These are phyloP conservation scores for Melieria crassipennis DNA, from an alignment of 2,888 invertebrate species.

Conservation along the genomic window DNA sequence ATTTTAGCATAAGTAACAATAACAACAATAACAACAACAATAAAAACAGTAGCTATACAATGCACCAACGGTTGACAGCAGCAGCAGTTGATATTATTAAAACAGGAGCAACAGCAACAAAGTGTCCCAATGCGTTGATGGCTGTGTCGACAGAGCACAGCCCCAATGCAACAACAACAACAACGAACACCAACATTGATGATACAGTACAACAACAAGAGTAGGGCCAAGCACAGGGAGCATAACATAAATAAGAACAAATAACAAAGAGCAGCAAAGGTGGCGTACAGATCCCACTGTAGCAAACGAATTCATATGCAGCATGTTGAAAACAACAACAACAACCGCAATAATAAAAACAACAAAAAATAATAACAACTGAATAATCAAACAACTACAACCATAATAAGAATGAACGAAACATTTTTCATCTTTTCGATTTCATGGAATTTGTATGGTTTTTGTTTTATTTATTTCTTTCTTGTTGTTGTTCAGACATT, in stretches of 20 bases:
- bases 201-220: not conserved
- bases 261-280: not conserved
- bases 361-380: too few relatives aligned
- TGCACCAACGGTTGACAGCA: not conserved
- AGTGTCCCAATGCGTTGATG: conserved; percentile 15
- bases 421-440: too few relatives aligned
- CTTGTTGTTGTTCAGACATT: too few relatives aligned
- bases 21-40: conserved; percentile 4
- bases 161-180: not conserved
- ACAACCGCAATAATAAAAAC: not conserved
- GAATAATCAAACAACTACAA: too few relatives aligned
- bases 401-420: too few relatives aligned
- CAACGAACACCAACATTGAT: not conserved
- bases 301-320: too few relatives aligned
- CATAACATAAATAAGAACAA: not conserved
- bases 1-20: conserved; percentile 39
- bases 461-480: too few relatives aligned
- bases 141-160: not conserved
- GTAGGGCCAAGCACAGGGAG: not conserved
- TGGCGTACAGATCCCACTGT: too few relatives aligned
- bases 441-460: too few relatives aligned
- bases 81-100: conserved; percentile 13
- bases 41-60: not conserved
- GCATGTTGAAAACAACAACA: not conserved
- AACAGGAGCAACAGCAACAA: not conserved